These are phyloP conservation scores for Agonopterix arenella DNA, from an alignment of 2,888 invertebrate genomes.

Conservation along the genomic window DNA sequence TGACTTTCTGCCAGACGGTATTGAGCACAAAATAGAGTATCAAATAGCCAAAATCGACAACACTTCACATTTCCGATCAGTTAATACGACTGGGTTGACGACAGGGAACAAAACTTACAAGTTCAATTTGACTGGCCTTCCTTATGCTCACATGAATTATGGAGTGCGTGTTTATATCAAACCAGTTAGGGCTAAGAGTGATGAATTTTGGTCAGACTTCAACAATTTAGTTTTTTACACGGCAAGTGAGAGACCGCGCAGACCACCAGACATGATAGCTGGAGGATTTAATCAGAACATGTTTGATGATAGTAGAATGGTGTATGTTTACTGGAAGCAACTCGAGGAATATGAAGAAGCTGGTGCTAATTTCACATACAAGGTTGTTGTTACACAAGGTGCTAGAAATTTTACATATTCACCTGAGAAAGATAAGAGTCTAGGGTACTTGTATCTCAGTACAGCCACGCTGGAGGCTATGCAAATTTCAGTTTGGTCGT, in stretches of 20 bases:
- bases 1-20: constrained; percentile 44
- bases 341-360: constrained; percentile 82
- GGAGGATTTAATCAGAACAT: constrained; percentile 84
- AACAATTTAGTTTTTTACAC: constrained; percentile 79
- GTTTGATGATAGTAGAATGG: constrained; percentile 71
- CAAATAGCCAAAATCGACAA: constrained; percentile 68
- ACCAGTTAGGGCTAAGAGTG: constrained; percentile 67
- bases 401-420: constrained; percentile 46
- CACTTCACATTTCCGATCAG: constrained; percentile 55
- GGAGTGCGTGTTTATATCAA: constrained; percentile 83
- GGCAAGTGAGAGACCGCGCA: constrained; percentile 74
- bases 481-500: constrained; percentile 77
- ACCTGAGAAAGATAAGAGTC: constrained; percentile 72
- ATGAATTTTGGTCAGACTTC: constrained; percentile 84
- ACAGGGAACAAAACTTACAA: constrained; percentile 49
- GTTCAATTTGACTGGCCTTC: constrained; percentile 71
- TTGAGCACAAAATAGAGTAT: constrained; percentile 63
- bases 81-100: constrained; percentile 43
- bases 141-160: constrained; percentile 82
- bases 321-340: constrained; percentile 88
- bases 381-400: constrained; percentile 60
- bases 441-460: constrained; percentile 78
- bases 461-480: constrained; percentile 60
- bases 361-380: constrained; percentile 85
- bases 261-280: constrained; percentile 82